phyloP scores from a whole-genome alignment of 2,888 invertebrate species.

The Calameuta pallipes region DNA sequence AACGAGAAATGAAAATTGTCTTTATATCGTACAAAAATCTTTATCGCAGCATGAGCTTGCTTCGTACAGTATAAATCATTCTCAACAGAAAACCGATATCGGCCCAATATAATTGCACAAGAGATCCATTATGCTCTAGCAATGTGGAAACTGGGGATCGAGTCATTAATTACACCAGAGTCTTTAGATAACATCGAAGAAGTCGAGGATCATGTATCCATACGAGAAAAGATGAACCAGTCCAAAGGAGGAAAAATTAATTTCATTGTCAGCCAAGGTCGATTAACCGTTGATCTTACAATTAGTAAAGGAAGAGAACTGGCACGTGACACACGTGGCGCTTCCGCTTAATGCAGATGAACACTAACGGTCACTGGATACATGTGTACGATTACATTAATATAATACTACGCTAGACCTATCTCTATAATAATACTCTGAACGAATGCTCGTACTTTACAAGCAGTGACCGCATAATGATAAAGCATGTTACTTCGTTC shows the following conservation, averaged over 20 bases:
- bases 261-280: background rate
- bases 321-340: slow-evolving; percentile 46
- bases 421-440: too few relatives aligned
- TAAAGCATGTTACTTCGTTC: too few relatives aligned
- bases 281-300: background rate
- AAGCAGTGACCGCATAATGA: too few relatives aligned
- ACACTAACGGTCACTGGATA: background rate
- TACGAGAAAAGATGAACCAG: background rate
- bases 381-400: background rate
- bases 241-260: background rate
- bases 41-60: background rate
- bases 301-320: background rate
- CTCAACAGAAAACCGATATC: background rate
- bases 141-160: background rate
- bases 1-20: background rate
- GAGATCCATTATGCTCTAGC: background rate
- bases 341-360: slow-evolving; percentile 35
- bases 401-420: too few relatives aligned
- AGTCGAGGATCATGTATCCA: background rate
- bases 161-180: background rate
- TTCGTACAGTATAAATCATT: background rate
- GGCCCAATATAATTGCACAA: background rate
- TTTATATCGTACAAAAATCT: background rate
- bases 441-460: too few relatives aligned
- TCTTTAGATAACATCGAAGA: background rate